Evolutionary conservation across 1,140 invertebrate species (phyloP).

Genomic region (Caenorhabditis tropicalis): DNA sequence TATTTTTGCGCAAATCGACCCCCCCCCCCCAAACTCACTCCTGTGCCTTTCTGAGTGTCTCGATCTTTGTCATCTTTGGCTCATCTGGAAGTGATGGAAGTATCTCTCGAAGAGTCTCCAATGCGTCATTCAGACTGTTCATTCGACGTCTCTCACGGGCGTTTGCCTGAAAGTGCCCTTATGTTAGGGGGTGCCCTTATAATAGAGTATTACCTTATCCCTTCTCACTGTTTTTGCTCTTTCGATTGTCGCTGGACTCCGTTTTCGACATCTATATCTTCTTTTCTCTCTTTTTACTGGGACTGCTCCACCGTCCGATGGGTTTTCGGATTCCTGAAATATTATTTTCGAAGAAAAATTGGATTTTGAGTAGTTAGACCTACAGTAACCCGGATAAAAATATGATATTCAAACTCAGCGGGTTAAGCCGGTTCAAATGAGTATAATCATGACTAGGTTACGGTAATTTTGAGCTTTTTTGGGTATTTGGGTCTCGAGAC

Average conservation of each 20-base stretch:
- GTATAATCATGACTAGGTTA: too few species aligned
- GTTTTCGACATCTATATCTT: constrained; percentile 47
- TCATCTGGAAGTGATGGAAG: constrained; percentile 50
- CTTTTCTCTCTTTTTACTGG: constrained; percentile 49
- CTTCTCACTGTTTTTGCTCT: constrained; percentile 47
- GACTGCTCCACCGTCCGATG: not conserved
- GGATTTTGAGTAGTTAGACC: not conserved
- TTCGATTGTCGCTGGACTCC: constrained; percentile 51
- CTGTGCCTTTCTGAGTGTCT: constrained; percentile 52
- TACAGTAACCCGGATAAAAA: too few species aligned
- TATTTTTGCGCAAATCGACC: not conserved
- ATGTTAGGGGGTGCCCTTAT: too few species aligned
- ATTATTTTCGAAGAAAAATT: not conserved
- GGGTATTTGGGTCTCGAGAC: too few species aligned
- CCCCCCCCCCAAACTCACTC: not conserved
- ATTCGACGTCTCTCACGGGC: constrained; percentile 50
- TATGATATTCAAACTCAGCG: too few species aligned
- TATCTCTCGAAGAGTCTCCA: constrained; percentile 40
- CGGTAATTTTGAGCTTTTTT: too few species aligned
- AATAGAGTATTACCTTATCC: too few species aligned
- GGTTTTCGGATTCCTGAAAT: not conserved
- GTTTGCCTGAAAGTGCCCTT: too few species aligned
- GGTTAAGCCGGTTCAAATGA: too few species aligned
- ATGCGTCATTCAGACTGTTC: constrained; percentile 54
- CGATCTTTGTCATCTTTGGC: constrained; percentile 57